phyloP scores from a whole-genome alignment of 2,797 vertebrate species.

The Microhierax caerulescens region DNA sequence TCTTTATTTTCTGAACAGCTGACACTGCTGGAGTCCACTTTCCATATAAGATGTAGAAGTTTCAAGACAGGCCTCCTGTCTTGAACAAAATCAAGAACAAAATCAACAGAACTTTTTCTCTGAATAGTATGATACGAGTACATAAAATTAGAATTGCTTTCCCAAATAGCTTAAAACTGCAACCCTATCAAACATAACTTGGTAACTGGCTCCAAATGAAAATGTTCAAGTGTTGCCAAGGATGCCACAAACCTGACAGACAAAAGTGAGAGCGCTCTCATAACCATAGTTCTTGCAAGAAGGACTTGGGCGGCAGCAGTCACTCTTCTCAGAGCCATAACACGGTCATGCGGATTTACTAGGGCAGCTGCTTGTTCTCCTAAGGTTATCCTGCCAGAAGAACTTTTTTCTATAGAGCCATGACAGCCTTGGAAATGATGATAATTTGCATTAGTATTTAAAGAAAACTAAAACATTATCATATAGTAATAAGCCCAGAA shows the following conservation, averaged over 20 bases:
- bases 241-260: constrained; percentile 84
- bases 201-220: not conserved
- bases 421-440: constrained; percentile 84
- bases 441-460: not conserved
- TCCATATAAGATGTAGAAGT: not conserved
- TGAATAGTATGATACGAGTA: not conserved
- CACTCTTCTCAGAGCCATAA: constrained; percentile 92
- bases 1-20: not conserved
- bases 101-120: not conserved
- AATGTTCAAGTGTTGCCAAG: not conserved
- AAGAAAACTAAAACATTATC: not conserved
- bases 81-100: not conserved
- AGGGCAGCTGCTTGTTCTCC: constrained; percentile 94
- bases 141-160: accelerated
- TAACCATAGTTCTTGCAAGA: constrained; percentile 97
- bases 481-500: not conserved
- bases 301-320: constrained; percentile 95
- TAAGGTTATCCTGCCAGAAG: constrained; percentile 89
- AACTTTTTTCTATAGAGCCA: constrained; percentile 92
- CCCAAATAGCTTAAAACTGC: not conserved
- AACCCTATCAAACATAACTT: not conserved
- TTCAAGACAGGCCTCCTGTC: not conserved
- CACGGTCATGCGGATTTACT: constrained; percentile 89
- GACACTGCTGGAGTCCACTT: not conserved
- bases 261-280: constrained; percentile 94